Percentiles rank a stretch among this genome's conserved stretches.
These are phyloP conservation scores for Meloe dianella DNA, from an alignment of 2,888 invertebrate genomes.

Conservation along the genomic window DNA sequence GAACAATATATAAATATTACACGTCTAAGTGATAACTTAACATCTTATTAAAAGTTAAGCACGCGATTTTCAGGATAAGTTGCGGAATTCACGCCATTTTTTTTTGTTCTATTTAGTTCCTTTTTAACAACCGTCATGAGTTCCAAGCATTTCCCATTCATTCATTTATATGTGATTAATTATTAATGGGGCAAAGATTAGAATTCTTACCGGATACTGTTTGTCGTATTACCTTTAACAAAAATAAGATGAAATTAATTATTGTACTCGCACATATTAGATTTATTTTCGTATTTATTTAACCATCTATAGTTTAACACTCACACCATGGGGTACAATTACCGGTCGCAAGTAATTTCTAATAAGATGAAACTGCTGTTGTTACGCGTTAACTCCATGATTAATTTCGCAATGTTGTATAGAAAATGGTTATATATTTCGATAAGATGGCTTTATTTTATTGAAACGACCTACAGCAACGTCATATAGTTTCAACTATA, in stretches of 20 bases:
- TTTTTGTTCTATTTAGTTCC: constrained; percentile 42
- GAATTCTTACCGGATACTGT: no score
- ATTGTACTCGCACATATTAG: not conserved
- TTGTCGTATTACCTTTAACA: no score
- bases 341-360: constrained; percentile 33
- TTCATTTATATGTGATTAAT: not conserved
- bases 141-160: constrained; percentile 22
- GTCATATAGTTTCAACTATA: not conserved
- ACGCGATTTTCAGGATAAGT: constrained; percentile 56
- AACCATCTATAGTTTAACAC: constrained; percentile 6
- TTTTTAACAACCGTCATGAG: constrained; percentile 38
- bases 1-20: constrained; percentile 58
- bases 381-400: constrained; percentile 40
- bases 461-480: not conserved
- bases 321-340: constrained; percentile 39
- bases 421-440: constrained; percentile 34
- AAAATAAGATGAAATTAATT: not conserved
- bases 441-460: not conserved
- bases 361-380: constrained; percentile 36
- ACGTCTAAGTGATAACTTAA: constrained; percentile 60
- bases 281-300: not conserved
- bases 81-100: constrained; percentile 52
- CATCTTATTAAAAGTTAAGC: constrained; percentile 57
- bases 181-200: no score
- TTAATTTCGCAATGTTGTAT: constrained; percentile 37